Percentiles rank a stretch among this genome's conserved stretches.
These are phyloP conservation scores for Lasiurus cinereus DNA, from an alignment of 2,113 vertebrate species.

Conservation along the genomic window DNA sequence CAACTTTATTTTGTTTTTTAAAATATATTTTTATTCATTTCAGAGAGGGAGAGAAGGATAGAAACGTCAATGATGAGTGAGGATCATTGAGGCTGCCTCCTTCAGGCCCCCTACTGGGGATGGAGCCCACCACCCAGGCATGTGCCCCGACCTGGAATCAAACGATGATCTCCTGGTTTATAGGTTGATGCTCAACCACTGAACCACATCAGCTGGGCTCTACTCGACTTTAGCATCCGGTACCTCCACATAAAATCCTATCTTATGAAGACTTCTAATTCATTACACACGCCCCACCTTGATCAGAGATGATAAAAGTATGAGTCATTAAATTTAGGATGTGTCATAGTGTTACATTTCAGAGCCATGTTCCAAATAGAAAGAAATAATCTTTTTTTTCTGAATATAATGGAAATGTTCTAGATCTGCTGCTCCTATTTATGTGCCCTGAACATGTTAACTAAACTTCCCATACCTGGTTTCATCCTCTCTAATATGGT, in stretches of 20 bases:
- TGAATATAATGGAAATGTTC: slow-evolving; percentile 31
- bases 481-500: background rate
- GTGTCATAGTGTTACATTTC: slow-evolving; percentile 16
- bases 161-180: too few relatives aligned
- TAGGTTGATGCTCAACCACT: too few relatives aligned
- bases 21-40: too few relatives aligned
- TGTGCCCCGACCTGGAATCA: too few relatives aligned
- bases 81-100: too few relatives aligned
- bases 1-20: too few relatives aligned
- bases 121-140: too few relatives aligned
- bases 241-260: background rate
- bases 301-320: slow-evolving; percentile 9
- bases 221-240: background rate
- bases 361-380: slow-evolving; percentile 39
- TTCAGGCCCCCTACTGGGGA: too few relatives aligned
- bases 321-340: slow-evolving; percentile 17
- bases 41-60: too few relatives aligned
- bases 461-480: background rate
- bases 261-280: background rate
- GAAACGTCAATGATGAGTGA: too few relatives aligned
- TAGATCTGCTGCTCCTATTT: background rate
- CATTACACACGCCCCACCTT: background rate
- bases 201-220: background rate
- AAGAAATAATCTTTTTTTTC: background rate
- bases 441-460: background rate